Base-by-base conservation (phyloP, 2,113 vertebrate genomes). In the Pachypanchax playfairii region DNA sequence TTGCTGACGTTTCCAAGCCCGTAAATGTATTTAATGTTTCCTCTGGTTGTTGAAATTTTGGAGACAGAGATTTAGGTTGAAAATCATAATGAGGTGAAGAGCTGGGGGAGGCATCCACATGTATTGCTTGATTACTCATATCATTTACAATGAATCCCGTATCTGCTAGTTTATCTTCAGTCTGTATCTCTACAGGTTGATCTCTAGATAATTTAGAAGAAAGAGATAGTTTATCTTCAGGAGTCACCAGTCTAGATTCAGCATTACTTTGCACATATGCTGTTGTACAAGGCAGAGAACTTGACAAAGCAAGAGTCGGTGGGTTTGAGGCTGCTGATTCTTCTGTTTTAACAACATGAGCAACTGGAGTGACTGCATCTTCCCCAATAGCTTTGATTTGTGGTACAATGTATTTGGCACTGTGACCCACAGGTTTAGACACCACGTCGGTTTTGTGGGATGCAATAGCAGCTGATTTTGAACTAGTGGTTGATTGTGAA, bases 1-100 rank as follows among this genome's bases (percentile, higher is more conserved):
- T 67, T 1, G 4, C 21, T 31, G 17, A 12, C 44, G 33, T 38
- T 10, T 83, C 65, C 22, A 0, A 58, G 10, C 6, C n/a, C 64
- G 59, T 48, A 26, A 49, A 53, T 77, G 11, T 6, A 46, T 21
- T 44, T 48, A 31, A 1, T 29, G 46, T 53, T 39, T 24, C 15
- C 10, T 21, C 54, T 56, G 47, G 48, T 70, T 60, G 41, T 48
- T 73, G 49, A 64, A 3, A 20, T 6, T 49, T 53, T 53, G 66
- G 56, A 53, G 44, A 47, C 49, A 31, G n/a, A 29, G 33, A 28
- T 17, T 25, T 11, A 22, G 47, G 50, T 3, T 22, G 53, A 6
- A 70, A 47, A 48, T 6, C 29, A 60, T 11, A 29, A 5, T 42
- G 24, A 51, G 43, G 15, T 51, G 44, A 33, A 25, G 52, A 22